phyloP scores from a whole-genome alignment of 2,888 invertebrate species.

The Hecatera dysodea region DNA sequence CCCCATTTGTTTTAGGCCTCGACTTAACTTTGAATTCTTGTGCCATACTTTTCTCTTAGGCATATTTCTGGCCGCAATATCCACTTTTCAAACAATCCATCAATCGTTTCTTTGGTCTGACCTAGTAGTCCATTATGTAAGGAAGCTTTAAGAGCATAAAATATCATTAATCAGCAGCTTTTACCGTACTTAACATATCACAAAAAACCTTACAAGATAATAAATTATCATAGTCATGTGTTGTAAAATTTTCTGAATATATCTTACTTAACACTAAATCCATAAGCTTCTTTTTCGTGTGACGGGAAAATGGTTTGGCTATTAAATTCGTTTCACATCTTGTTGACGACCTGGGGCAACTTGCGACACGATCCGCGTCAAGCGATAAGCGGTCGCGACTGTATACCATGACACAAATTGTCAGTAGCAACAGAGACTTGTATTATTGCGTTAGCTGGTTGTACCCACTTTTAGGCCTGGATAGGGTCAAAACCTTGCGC shows the following conservation, averaged over 20 bases:
- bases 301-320: constrained; percentile 14
- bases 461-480: background rate
- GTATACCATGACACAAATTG: background rate
- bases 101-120: background rate
- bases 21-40: background rate
- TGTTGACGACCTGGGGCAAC: background rate
- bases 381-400: background rate
- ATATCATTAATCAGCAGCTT: constrained; percentile 37
- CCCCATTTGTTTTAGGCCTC: too few species aligned
- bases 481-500: too few species aligned
- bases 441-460: background rate
- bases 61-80: background rate
- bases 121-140: background rate
- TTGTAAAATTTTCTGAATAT: constrained; percentile 28
- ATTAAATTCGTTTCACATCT: background rate
- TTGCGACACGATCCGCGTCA: background rate
- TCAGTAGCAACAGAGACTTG: background rate
- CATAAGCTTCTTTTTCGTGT: constrained; percentile 36
- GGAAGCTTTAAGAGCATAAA: constrained; percentile 9
- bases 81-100: background rate
- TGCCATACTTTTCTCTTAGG: background rate
- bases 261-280: constrained; percentile 32
- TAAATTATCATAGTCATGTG: constrained; percentile 25
- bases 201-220: constrained; percentile 17
- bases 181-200: constrained; percentile 21